Evolutionary conservation across 2,888 invertebrate species (phyloP).

Genomic region (Ephialtes manifestator): DNA sequence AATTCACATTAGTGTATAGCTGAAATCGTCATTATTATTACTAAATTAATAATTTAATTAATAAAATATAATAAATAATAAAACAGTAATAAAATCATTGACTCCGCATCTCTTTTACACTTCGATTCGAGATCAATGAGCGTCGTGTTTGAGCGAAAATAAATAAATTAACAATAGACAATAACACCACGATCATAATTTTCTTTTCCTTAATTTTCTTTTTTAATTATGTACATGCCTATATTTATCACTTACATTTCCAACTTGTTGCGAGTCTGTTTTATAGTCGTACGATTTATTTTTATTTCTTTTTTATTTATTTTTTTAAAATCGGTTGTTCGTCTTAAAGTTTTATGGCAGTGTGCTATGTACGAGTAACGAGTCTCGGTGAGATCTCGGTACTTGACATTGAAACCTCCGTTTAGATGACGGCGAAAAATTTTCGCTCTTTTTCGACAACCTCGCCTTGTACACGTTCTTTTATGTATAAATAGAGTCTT

Average conservation of each 20-base stretch:
- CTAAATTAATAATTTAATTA: no score
- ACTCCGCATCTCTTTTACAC: conserved; percentile 60
- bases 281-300: conserved; percentile 52
- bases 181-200: conserved; percentile 33
- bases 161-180: conserved; percentile 45
- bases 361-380: conserved; percentile 71
- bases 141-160: conserved; percentile 60
- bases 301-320: conserved; percentile 36
- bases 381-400: conserved; percentile 7
- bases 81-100: conserved; percentile 46
- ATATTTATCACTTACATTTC: conserved; percentile 69
- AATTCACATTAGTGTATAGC: conserved; percentile 64
- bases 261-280: conserved; percentile 52
- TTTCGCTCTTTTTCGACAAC: not conserved
- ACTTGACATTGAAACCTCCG: conserved; percentile 35
- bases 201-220: conserved; percentile 28
- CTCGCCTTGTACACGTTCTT: conserved; percentile 24
- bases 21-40: conserved; percentile 47
- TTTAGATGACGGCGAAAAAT: conserved; percentile 25
- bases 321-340: conserved; percentile 56
- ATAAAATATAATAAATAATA: conserved; percentile 33
- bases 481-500: conserved; percentile 48
- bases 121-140: conserved; percentile 56
- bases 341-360: conserved; percentile 76
- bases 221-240: conserved; percentile 75